Conservation (phyloP, 2,113 vertebrate genomes). For the Forbesichthys agassizii region DNA sequence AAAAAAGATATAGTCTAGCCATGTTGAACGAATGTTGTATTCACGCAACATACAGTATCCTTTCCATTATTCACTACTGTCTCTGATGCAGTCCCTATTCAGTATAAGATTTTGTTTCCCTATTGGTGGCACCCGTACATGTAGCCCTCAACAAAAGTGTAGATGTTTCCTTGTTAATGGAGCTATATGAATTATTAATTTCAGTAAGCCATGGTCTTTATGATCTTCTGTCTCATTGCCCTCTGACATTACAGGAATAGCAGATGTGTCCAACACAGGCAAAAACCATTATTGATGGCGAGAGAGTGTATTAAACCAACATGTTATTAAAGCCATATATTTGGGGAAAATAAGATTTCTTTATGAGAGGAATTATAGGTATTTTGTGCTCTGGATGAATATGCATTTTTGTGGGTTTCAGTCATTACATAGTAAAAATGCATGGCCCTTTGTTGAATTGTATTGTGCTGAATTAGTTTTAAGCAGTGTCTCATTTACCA, state of each 20-base stretch:
- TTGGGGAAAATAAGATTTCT: slow-evolving; percentile 27
- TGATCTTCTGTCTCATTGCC: slow-evolving; percentile 50
- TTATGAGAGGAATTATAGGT: slow-evolving; percentile 12
- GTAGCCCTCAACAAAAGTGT: slow-evolving; percentile 31
- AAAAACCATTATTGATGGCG: slow-evolving; percentile 50
- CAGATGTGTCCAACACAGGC: slow-evolving; percentile 48
- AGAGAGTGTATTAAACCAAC: not conserved
- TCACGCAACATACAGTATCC: slow-evolving; percentile 10
- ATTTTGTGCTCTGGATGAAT: slow-evolving; percentile 1
- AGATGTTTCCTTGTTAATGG: slow-evolving; percentile 57
- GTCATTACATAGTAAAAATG: too few relatives aligned
- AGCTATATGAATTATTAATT: slow-evolving; percentile 70
- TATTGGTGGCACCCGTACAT: not conserved
- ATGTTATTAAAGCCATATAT: slow-evolving; percentile 31
- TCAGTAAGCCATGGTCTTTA: slow-evolving; percentile 64
- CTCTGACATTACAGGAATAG: slow-evolving; percentile 60
- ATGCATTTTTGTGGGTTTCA: slow-evolving; percentile 2
- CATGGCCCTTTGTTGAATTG: not conserved
- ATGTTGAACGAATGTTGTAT: slow-evolving; percentile 9
- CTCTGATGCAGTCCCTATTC: slow-evolving; percentile 40
- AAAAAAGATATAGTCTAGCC: not conserved
- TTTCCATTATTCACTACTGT: slow-evolving; percentile 61
- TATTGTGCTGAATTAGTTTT: not conserved
- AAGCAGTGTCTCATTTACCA: not conserved
- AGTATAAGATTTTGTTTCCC: slow-evolving; percentile 43